Percentiles rank a stretch among this genome's conserved stretches.
Evolutionary conservation across 2,888 invertebrate species (phyloP).

Genomic region (Aricia artaxerxes): DNA sequence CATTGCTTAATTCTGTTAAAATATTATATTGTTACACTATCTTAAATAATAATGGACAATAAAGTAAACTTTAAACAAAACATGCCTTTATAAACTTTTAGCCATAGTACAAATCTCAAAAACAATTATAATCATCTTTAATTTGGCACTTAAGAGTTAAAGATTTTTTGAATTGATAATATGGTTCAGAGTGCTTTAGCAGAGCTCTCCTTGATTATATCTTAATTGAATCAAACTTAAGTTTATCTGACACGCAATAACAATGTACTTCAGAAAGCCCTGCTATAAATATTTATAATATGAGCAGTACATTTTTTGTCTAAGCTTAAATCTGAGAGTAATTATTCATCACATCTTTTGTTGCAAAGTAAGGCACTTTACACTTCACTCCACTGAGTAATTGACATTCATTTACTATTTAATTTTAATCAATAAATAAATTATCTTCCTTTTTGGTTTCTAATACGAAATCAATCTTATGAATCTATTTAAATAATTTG

Average conservation of each 20-base stretch:
- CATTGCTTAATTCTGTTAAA: not conserved
- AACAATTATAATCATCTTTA: not conserved
- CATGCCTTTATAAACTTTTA: not conserved
- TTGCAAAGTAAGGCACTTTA: constrained; percentile 26
- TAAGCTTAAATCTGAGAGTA: not conserved
- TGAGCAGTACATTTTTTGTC: not conserved
- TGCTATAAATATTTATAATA: not conserved
- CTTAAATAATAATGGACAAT: not conserved
- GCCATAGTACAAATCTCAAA: not conserved
- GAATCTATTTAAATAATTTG: constrained; percentile 17
- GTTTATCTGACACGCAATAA: not conserved
- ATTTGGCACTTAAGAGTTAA: constrained; percentile 22
- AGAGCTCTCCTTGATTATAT: no score
- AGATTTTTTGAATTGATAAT: not conserved
- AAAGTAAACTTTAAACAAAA: not conserved
- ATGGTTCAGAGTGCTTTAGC: not conserved
- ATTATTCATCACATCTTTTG: constrained; percentile 14
- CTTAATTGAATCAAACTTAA: not conserved
- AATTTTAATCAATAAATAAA: constrained; percentile 17
- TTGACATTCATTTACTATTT: constrained; percentile 12
- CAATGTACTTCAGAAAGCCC: not conserved
- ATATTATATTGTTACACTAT: not conserved
- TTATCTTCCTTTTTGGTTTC: constrained; percentile 25
- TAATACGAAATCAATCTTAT: constrained; percentile 20
- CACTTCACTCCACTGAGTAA: not conserved